Percentiles rank a stretch among this genome's conserved stretches.
These are phyloP conservation scores for Drosophila bipectinata DNA, from an alignment of 1,140 invertebrate genomes.

Conservation along the genomic window DNA sequence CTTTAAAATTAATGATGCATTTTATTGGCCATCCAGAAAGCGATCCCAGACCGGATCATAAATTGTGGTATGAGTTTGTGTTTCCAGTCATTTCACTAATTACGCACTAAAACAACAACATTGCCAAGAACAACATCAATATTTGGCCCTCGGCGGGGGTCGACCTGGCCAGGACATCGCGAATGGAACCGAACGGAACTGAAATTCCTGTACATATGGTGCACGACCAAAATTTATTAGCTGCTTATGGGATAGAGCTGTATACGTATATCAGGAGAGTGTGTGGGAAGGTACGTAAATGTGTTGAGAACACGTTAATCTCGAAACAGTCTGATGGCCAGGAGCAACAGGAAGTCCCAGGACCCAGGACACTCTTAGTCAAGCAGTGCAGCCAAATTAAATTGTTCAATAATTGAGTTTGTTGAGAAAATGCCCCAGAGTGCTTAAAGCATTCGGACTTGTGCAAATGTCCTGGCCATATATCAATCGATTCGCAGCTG, in stretches of 20 bases:
- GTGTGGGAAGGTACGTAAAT: constrained; percentile 12
- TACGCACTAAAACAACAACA: constrained; percentile 38
- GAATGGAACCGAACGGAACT: background rate
- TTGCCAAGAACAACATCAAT: constrained; percentile 12
- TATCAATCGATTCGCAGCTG: constrained; percentile 62
- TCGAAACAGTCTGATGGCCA: constrained; percentile 48
- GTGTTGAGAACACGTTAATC: constrained; percentile 64
- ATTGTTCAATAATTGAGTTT: constrained; percentile 78
- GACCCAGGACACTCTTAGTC: constrained; percentile 25
- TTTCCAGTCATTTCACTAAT: constrained; percentile 45
- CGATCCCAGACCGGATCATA: constrained; percentile 29
- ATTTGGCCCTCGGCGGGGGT: constrained; percentile 21
- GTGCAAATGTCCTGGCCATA: constrained; percentile 32
- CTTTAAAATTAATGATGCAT: constrained; percentile 50
- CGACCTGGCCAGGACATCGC: constrained; percentile 11
- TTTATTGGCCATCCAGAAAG: constrained; percentile 24
- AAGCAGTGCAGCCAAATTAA: constrained; percentile 56
- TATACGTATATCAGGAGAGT: constrained; percentile 3
- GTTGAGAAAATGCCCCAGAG: constrained; percentile 34
- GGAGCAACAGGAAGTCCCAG: constrained; percentile 46
- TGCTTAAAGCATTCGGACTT: constrained; percentile 53
- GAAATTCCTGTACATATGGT: constrained; percentile 40
- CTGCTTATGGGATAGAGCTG: constrained; percentile 44
- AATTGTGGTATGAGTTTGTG: constrained; percentile 24
- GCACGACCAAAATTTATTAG: constrained; percentile 66